These are phyloP conservation scores for Eupleurogrammus muticus DNA, from an alignment of 2,797 vertebrate species.

Conservation along the genomic window DNA sequence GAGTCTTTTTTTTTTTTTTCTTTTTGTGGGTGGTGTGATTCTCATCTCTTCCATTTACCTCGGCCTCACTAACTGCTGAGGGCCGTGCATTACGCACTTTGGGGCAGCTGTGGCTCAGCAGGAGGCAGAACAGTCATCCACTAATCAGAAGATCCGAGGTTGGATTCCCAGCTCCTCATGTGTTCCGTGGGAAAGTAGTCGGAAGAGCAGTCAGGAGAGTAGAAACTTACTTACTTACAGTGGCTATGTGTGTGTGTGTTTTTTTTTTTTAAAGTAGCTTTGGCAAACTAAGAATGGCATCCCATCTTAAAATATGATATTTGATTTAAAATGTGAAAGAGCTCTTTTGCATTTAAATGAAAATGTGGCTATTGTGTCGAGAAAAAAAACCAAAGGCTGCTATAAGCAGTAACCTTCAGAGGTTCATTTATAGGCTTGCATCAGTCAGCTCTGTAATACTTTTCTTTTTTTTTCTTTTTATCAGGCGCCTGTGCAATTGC, in stretches of 20 bases:
- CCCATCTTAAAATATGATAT: neutral
- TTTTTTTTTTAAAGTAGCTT: neutral
- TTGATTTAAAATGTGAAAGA: neutral
- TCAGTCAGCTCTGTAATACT: slow-evolving; percentile 37
- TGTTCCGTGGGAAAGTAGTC: no score
- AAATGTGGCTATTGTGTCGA: slow-evolving; percentile 1
- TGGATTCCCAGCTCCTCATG: no score
- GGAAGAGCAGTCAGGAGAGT: no score
- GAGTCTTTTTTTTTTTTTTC: neutral
- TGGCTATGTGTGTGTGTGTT: neutral
- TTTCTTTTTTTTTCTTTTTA: slow-evolving; percentile 26
- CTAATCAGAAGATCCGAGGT: no score
- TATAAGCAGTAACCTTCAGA: slow-evolving; percentile 12
- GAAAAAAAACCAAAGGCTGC: slow-evolving; percentile 24
- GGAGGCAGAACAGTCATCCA: no score
- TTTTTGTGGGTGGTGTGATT: neutral
- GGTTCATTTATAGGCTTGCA: slow-evolving; percentile 26
- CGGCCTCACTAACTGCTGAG: neutral
- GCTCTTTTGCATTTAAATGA: slow-evolving; percentile 12
- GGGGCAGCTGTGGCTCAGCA: no score
- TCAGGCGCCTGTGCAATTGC: slow-evolving; percentile 36
- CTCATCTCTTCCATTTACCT: neutral
- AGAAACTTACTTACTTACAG: no score
- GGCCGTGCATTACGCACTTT: neutral
- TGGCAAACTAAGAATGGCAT: neutral